Conservation (phyloP, 2,888 invertebrate genomes). For the Erynnis tages region DNA sequence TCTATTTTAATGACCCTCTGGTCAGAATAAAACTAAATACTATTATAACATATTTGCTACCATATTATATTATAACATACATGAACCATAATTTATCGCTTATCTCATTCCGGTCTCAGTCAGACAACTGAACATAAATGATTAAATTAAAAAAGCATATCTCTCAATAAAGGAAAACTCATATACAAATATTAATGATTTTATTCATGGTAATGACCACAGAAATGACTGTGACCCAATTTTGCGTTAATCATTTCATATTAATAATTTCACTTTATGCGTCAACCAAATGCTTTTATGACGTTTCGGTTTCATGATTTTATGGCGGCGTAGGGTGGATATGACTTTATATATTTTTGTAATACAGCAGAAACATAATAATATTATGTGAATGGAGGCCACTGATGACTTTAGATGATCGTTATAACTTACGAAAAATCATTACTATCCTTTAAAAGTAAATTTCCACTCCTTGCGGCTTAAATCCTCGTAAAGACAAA, state of each 20-base stretch:
- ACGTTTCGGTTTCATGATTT: constrained; percentile 30
- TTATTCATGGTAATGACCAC: constrained; percentile 41
- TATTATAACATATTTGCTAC: too few relatives aligned
- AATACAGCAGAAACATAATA: not conserved
- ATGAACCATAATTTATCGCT: not conserved
- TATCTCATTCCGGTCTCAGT: not conserved
- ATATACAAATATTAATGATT: constrained; percentile 35
- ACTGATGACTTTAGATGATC: too few relatives aligned
- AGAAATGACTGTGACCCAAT: constrained; percentile 37
- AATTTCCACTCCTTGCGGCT: too few relatives aligned
- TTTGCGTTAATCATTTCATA: constrained; percentile 52
- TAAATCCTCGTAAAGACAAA: too few relatives aligned
- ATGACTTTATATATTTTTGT: not conserved
- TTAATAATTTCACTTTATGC: constrained; percentile 47
- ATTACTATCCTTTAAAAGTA: too few relatives aligned
- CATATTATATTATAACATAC: too few relatives aligned
- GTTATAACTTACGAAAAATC: too few relatives aligned
- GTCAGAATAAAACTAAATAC: too few relatives aligned
- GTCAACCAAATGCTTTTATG: constrained; percentile 45
- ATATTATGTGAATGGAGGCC: too few relatives aligned
- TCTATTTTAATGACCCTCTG: too few relatives aligned
- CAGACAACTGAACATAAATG: constrained; percentile 8
- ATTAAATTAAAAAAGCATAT: constrained; percentile 20
- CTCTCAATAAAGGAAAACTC: constrained; percentile 38
- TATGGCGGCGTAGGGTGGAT: constrained; percentile 28